Conservation (phyloP, 2,888 invertebrate species). For the Eupithecia insigniata region DNA sequence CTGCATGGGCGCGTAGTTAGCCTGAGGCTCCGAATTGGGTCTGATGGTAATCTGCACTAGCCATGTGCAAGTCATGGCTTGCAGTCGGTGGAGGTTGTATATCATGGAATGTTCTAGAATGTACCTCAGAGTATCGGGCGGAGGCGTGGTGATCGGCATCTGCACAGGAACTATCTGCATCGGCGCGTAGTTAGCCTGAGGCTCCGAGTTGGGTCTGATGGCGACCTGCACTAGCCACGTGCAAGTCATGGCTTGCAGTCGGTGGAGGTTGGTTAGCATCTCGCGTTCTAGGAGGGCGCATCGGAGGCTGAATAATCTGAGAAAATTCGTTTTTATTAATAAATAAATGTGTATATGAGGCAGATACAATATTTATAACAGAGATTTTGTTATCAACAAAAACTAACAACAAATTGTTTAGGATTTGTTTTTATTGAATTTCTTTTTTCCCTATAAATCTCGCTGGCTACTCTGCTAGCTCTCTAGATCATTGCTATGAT, state of each 20-base stretch:
- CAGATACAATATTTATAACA: neutral
- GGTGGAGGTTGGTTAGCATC: constrained; percentile 87
- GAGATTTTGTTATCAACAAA: too few relatives aligned
- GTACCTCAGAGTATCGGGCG: constrained; percentile 88
- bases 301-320: constrained; percentile 88
- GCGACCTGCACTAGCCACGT: constrained; percentile 95
- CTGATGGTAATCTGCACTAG: constrained; percentile 90
- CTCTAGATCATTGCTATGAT: too few relatives aligned
- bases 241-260: constrained; percentile 92
- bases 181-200: constrained; percentile 85
- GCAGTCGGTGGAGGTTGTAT: constrained; percentile 85
- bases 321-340: neutral
- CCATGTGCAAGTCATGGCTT: constrained; percentile 93
- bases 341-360: neutral
- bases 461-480: too few relatives aligned
- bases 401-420: too few relatives aligned
- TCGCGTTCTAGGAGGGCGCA: constrained; percentile 91
- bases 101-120: constrained; percentile 1
- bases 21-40: constrained; percentile 57
- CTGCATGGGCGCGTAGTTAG: constrained; percentile 86
- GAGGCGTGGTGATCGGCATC: constrained; percentile 80
- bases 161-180: constrained; percentile 59
- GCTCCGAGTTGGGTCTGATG: constrained; percentile 70
- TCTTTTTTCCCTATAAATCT: too few relatives aligned
- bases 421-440: too few relatives aligned